These are phyloP conservation scores for human DNA, from an alignment of 2,113 vertebrate species.

Conservation along the genomic window DNA sequence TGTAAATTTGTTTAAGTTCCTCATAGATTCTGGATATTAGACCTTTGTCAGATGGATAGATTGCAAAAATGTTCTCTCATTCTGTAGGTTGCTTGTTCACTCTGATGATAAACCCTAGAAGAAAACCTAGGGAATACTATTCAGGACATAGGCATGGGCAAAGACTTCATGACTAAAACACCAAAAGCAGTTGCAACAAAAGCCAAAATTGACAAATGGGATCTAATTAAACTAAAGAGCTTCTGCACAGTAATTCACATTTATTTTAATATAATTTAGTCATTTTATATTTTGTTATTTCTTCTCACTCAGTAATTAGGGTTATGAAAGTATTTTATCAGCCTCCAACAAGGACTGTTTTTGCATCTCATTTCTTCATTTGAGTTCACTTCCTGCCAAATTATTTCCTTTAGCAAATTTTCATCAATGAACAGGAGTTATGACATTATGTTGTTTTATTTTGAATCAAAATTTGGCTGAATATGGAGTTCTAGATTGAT, in stretches of 20 bases:
- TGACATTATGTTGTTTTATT: neutral
- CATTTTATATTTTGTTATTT: neutral
- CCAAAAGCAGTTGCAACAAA: no score
- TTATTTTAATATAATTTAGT: neutral
- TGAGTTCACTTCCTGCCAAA: neutral
- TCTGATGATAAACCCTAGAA: no score
- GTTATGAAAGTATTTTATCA: neutral
- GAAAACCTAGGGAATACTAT: no score
- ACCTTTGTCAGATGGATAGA: no score
- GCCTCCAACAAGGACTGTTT: neutral
- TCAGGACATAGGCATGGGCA: no score
- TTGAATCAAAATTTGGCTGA: neutral
- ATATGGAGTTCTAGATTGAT: neutral
- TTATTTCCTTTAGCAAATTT: neutral
- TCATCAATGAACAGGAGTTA: neutral
- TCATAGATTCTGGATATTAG: no score
- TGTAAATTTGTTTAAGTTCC: no score
- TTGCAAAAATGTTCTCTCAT: no score
- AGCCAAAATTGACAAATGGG: no score
- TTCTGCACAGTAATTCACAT: neutral
- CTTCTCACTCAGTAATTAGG: neutral
- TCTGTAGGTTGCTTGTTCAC: no score
- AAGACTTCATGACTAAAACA: no score
- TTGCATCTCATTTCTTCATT: neutral
- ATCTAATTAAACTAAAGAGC: no score